phyloP scores from a whole-genome alignment of 2,888 invertebrate species.

The Brachynemurus nebulosus region DNA sequence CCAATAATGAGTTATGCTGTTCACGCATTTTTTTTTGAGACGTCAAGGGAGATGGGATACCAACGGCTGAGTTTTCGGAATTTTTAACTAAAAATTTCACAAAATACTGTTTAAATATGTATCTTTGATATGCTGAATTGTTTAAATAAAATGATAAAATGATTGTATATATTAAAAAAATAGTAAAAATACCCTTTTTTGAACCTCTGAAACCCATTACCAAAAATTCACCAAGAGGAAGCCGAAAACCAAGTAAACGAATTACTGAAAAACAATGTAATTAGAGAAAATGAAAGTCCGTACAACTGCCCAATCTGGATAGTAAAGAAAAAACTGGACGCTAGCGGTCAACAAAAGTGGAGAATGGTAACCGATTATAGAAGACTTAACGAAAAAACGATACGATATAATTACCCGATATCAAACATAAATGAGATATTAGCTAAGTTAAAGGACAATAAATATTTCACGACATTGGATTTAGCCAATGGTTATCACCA shows the following conservation, averaged over 20 bases:
- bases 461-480: too few relatives aligned
- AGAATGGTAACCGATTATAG: background rate
- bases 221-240: too few relatives aligned
- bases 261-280: background rate
- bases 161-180: too few relatives aligned
- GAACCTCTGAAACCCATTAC: too few relatives aligned
- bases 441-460: too few relatives aligned
- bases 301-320: background rate
- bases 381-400: background rate
- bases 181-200: too few relatives aligned
- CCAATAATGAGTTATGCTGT: too few relatives aligned
- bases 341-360: background rate
- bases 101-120: too few relatives aligned
- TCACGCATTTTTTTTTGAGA: slow-evolving; percentile 6
- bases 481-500: too few relatives aligned
- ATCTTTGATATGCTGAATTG: too few relatives aligned
- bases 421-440: too few relatives aligned
- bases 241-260: background rate
- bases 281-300: background rate
- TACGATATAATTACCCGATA: background rate
- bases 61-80: slow-evolving; percentile 6
- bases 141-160: too few relatives aligned
- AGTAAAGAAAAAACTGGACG: background rate
- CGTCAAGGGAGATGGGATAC: background rate
- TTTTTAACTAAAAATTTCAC: background rate